Evolutionary conservation across 2,888 invertebrate genomes (phyloP).

Genomic region (Scaptomyza cyrtandrae): DNA sequence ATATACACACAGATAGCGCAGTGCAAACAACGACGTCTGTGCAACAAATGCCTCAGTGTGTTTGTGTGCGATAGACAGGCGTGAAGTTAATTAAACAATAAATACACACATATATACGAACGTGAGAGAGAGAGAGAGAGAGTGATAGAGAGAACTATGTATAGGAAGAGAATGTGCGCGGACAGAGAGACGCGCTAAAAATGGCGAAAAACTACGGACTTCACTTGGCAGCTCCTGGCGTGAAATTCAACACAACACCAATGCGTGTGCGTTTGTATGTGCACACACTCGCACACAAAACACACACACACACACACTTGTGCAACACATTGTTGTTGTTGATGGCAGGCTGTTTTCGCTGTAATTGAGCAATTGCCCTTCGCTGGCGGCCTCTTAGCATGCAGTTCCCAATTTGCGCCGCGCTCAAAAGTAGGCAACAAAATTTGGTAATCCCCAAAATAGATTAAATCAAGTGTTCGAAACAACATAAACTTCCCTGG

Average conservation of each 20-base stretch:
- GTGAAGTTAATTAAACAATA: conserved; percentile 78
- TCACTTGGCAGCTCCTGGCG: conserved; percentile 77
- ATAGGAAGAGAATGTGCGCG: conserved; percentile 1
- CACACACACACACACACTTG: conserved; percentile 5
- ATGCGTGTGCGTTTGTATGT: conserved; percentile 30
- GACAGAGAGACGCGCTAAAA: conserved; percentile 65
- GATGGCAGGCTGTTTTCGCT: conserved; percentile 57
- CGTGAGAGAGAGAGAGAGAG: not conserved
- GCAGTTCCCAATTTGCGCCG: conserved; percentile 51
- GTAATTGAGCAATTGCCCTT: conserved; percentile 76
- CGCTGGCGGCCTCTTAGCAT: conserved; percentile 42
- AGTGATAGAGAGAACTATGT: not conserved
- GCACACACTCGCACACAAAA: conserved; percentile 28
- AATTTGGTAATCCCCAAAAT: conserved; percentile 11
- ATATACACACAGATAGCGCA: conserved; percentile 37
- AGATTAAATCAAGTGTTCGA: not conserved
- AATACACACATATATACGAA: conserved; percentile 30
- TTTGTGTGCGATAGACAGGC: conserved; percentile 72
- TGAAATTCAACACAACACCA: conserved; percentile 79
- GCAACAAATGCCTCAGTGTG: conserved; percentile 15
- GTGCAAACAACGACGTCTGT: conserved; percentile 48
- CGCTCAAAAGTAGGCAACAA: conserved; percentile 75
- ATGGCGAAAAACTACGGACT: conserved; percentile 78
- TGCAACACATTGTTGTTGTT: conserved; percentile 37
- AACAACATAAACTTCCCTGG: too few species aligned